Base-by-base conservation (phyloP, 2,113 vertebrate species). In the Antechinus flavipes region DNA sequence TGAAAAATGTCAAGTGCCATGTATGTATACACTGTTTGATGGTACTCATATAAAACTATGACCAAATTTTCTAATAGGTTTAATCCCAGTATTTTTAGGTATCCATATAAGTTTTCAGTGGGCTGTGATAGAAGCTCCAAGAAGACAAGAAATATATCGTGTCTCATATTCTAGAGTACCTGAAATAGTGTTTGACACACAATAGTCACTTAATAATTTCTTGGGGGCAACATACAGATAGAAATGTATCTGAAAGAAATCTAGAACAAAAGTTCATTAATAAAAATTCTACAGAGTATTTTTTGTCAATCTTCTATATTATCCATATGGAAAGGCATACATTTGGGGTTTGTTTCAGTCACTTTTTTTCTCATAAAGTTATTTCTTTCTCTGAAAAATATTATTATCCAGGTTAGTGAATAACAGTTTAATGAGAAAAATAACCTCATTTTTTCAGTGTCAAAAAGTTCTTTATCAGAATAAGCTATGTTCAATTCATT, bases 391-490 rank as follows among this genome's bases (percentile, higher is more conserved):
- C 68, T 90, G n/a, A 90, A 90, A 49, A 50, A 90, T 90, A 2
- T 27, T 50, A 27, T 90, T 90, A 42, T 90, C 89, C 25, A 90
- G 46, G 8, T 27, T 50, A 25, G 46, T 26, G 24, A 90, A 49
- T 90, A 90, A 90, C 47, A 50, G 23, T 90, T 90, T 90, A 46
- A 90, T 50, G 89, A 50, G 89, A 90, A 90, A 90, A 50, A 90
- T 27, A 46, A 90, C 49, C 89, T 50, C 23, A 90, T 90, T 50
- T 90, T 24, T 50, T 26, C 89, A 90, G 47, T 49, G 89, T 90
- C 89, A 90, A 46, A 90, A 27, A 24, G 89, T 27, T 50, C 49
- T 90, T 90, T 50, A 90, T 10, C 47, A 49, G 89, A 27, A 27
- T 50, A 90, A 90, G 89, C 8, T 24, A 50, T 27, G 23, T 90